These are phyloP conservation scores for Prinia subflava DNA, from an alignment of 2,113 vertebrate species.

Conservation along the genomic window DNA sequence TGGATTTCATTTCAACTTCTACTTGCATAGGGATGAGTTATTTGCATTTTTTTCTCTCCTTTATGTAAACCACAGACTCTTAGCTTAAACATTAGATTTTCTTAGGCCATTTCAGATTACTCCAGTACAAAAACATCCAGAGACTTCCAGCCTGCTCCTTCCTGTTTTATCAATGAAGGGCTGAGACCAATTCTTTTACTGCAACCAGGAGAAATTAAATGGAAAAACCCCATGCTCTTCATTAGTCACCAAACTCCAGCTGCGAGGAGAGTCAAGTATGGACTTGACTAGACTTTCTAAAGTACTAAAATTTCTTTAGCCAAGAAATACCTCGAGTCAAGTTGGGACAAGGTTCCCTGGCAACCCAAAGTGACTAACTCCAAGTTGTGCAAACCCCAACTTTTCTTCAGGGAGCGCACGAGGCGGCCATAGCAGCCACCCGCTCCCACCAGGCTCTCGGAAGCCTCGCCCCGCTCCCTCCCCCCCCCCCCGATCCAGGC, in stretches of 20 bases:
- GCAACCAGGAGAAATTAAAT: not conserved
- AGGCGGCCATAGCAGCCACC: not conserved
- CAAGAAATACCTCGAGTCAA: conserved; percentile 49
- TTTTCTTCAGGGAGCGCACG: rapidly evolving
- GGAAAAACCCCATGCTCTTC: conserved; percentile 1
- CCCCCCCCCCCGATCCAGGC: not conserved
- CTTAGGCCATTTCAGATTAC: not conserved
- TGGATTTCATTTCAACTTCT: not conserved
- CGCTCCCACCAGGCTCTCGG: too few species aligned
- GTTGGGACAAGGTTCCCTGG: conserved; percentile 35
- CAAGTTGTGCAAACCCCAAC: not conserved
- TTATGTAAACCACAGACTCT: not conserved
- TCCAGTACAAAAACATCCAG: conserved; percentile 7
- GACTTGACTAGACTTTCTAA: conserved; percentile 39
- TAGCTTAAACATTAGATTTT: not conserved
- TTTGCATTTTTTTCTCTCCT: not conserved
- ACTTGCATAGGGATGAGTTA: not conserved
- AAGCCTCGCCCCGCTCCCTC: not conserved
- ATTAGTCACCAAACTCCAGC: not conserved
- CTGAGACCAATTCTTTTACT: not conserved
- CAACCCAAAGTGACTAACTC: not conserved
- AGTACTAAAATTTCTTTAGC: not conserved
- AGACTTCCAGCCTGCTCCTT: conserved; percentile 24
- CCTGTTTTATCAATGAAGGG: conserved; percentile 41
- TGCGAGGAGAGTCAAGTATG: conserved; percentile 35